Conservation (phyloP, 1,140 invertebrate species). For the Whitmania pigra region DNA sequence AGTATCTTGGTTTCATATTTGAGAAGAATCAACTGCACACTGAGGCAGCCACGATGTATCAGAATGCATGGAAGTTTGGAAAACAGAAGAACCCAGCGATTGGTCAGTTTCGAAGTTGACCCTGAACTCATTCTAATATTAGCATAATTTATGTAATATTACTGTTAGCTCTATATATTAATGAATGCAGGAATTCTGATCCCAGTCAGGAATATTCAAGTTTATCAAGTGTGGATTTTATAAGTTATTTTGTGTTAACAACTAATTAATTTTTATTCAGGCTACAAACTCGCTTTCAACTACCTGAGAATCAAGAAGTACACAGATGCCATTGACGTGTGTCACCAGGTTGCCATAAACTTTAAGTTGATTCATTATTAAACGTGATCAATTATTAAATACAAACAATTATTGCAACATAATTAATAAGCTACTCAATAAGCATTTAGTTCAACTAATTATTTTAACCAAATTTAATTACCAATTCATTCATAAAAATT, state of each 20-base stretch:
- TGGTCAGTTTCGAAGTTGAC: conserved; percentile 37
- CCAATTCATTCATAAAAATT: too few species aligned
- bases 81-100: conserved; percentile 66
- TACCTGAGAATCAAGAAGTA: conserved; percentile 78
- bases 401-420: too few species aligned
- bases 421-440: too few species aligned
- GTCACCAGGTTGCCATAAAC: conserved; percentile 51
- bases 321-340: conserved; percentile 72
- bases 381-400: conserved; percentile 3
- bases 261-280: conserved; percentile 40
- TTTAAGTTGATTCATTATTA: conserved; percentile 3
- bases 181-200: too few species aligned
- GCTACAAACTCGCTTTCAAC: conserved; percentile 82
- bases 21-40: conserved; percentile 85
- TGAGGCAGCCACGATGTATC: conserved; percentile 70
- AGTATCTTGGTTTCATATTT: conserved; percentile 69
- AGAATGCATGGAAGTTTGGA: conserved; percentile 64
- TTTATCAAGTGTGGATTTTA: too few species aligned
- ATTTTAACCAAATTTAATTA: too few species aligned
- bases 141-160: too few species aligned
- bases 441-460: too few species aligned
- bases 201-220: too few species aligned
- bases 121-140: too few species aligned
- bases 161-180: too few species aligned
- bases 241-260: not conserved